phyloP scores from a whole-genome alignment of 2,797 vertebrate species.

The Lutjanus campechanus region DNA sequence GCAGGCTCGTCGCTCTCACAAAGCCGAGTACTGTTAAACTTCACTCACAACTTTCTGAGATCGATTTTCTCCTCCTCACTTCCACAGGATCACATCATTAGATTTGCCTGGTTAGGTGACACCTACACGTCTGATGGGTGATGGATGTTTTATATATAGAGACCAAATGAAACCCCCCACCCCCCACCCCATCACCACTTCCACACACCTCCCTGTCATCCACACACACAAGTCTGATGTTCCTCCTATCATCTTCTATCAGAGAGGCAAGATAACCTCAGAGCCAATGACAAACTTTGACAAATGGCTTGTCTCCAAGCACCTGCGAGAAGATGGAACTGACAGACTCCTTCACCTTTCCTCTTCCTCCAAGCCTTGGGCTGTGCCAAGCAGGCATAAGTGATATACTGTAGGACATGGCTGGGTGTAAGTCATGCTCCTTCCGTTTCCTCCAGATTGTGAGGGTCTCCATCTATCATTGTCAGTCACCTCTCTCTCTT shows the following conservation, averaged over 20 bases:
- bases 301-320: slow-evolving; percentile 88
- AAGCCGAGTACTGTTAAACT: slow-evolving; percentile 66
- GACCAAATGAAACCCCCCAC: slow-evolving; percentile 83
- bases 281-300: slow-evolving; percentile 89
- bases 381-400: slow-evolving; percentile 80
- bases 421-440: slow-evolving; percentile 83
- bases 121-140: slow-evolving; percentile 83
- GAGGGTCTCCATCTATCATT: slow-evolving; percentile 85
- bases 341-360: slow-evolving; percentile 90
- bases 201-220: slow-evolving; percentile 54
- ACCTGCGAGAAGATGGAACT: slow-evolving; percentile 85
- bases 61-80: slow-evolving; percentile 76
- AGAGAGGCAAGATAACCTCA: slow-evolving; percentile 86
- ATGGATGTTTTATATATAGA: slow-evolving; percentile 89
- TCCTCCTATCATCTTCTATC: slow-evolving; percentile 86
- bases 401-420: slow-evolving; percentile 87
- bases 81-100: slow-evolving; percentile 82
- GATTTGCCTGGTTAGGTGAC: slow-evolving; percentile 86
- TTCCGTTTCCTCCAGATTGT: slow-evolving; percentile 82
- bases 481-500: slow-evolving; percentile 76
- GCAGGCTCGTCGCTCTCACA: slow-evolving; percentile 30
- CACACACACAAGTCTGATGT: slow-evolving; percentile 69
- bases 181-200: slow-evolving; percentile 1
- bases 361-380: slow-evolving; percentile 85
- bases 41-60: slow-evolving; percentile 76